These are phyloP conservation scores for Spongilla lacustris DNA, from an alignment of 37 sponge, comb jelly and placozoan genomes.

Conservation along the genomic window DNA sequence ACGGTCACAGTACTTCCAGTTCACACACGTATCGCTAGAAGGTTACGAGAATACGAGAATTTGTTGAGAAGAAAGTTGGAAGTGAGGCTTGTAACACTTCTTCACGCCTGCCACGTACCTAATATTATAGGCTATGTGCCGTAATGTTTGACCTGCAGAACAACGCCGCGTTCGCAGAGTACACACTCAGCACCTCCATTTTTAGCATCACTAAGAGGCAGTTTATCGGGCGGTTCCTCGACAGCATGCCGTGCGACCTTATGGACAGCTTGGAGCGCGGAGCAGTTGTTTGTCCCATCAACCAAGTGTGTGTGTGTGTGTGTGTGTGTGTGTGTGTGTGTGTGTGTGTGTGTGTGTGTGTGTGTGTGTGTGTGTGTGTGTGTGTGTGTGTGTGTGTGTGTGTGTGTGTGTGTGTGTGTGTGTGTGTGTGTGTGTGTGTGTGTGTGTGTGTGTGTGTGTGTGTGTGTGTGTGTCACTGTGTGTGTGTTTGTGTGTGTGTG, in stretches of 20 bases:
- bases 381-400: too few species aligned
- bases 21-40: conserved; percentile 38
- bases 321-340: background rate
- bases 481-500: background rate
- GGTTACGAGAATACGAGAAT: conserved; percentile 45
- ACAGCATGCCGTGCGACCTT: conserved; percentile 27
- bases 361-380: too few species aligned
- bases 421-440: too few species aligned
- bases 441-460: too few species aligned
- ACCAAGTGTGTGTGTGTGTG: conserved; percentile 18
- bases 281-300: conserved; percentile 47
- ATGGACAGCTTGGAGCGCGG: conserved; percentile 53
- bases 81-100: conserved; percentile 9
- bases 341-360: conserved; percentile 1
- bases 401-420: too few species aligned
- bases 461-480: too few species aligned
- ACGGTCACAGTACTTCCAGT: conserved; percentile 19
- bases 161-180: conserved; percentile 19
- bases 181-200: conserved; percentile 4
- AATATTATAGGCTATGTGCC: background rate
- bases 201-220: background rate
- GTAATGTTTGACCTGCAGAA: conserved; percentile 7
- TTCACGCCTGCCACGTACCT: background rate
- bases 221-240: conserved; percentile 31
- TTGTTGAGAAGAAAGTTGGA: conserved; percentile 47